These are phyloP conservation scores for Falco concolor DNA, from an alignment of 2,797 vertebrate genomes.

Conservation along the genomic window DNA sequence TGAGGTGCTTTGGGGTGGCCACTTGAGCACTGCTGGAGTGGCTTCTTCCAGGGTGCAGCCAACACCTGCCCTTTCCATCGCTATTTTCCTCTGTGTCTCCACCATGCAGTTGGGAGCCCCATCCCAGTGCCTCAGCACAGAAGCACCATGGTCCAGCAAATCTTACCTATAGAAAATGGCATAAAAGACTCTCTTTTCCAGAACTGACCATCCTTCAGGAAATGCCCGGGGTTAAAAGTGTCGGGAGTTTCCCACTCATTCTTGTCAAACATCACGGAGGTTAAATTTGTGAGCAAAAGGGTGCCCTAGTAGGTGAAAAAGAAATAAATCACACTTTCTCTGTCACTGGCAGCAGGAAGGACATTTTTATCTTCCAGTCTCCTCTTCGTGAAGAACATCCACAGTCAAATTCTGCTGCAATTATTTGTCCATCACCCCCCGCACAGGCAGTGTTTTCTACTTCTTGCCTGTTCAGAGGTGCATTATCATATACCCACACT, in stretches of 20 bases:
- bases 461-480: not conserved
- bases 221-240: slow-evolving; percentile 83
- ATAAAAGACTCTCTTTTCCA: slow-evolving; percentile 78
- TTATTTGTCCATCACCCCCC: not conserved
- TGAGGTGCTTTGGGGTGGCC: not conserved
- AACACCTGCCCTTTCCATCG: not conserved
- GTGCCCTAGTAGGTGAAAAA: slow-evolving; percentile 73
- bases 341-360: not conserved
- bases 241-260: slow-evolving; percentile 82
- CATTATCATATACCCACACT: accelerated
- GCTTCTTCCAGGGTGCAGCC: not conserved
- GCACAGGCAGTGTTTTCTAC: not conserved
- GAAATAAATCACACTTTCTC: not conserved
- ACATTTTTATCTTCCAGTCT: not conserved
- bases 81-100: not conserved
- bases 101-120: accelerated
- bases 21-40: accelerated
- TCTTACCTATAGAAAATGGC: slow-evolving; percentile 85
- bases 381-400: not conserved
- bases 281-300: slow-evolving; percentile 71
- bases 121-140: accelerated
- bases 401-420: not conserved
- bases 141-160: not conserved
- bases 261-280: slow-evolving; percentile 83
- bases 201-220: slow-evolving; percentile 83